A percentile compares a stretch with the other conserved stretches of the same genome.
phyloP scores from a whole-genome alignment of 2,113 vertebrate genomes.

The Salvelinus namaycush region DNA sequence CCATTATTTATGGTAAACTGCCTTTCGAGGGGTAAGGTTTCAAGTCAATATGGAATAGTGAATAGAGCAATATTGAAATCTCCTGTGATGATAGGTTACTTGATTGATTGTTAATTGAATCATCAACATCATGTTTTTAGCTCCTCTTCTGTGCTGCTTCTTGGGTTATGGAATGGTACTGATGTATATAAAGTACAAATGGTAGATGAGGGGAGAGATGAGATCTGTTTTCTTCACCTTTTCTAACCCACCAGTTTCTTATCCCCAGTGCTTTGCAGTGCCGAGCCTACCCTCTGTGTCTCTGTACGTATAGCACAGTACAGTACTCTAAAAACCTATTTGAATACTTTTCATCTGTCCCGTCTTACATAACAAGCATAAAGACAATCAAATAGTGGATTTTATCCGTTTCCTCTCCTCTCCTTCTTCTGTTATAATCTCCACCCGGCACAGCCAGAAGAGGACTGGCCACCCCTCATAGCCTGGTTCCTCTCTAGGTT shows the following conservation, averaged over 20 bases:
- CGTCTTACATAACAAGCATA: constrained; percentile 53
- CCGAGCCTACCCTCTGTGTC: background rate
- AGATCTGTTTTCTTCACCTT: background rate
- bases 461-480: too few relatives aligned
- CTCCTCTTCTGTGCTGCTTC: background rate
- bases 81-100: too few relatives aligned
- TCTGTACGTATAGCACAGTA: background rate
- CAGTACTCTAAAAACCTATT: constrained; percentile 1
- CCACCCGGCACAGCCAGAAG: too few relatives aligned
- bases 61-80: too few relatives aligned
- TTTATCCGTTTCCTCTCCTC: constrained; percentile 25
- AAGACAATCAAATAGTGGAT: constrained; percentile 34
- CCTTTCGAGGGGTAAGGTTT: too few relatives aligned
- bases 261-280: background rate
- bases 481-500: too few relatives aligned
- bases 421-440: constrained; percentile 9
- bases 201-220: background rate
- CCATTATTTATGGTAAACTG: too few relatives aligned
- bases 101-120: too few relatives aligned
- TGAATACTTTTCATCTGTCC: constrained; percentile 41
- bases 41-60: too few relatives aligned
- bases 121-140: background rate
- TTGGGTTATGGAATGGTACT: background rate
- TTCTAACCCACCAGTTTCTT: background rate
- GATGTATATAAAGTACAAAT: background rate